Percentiles rank a stretch among this genome's conserved stretches.
Evolutionary conservation across 1,140 invertebrate species (phyloP).

Genomic region (Adoxophyes honmai): DNA sequence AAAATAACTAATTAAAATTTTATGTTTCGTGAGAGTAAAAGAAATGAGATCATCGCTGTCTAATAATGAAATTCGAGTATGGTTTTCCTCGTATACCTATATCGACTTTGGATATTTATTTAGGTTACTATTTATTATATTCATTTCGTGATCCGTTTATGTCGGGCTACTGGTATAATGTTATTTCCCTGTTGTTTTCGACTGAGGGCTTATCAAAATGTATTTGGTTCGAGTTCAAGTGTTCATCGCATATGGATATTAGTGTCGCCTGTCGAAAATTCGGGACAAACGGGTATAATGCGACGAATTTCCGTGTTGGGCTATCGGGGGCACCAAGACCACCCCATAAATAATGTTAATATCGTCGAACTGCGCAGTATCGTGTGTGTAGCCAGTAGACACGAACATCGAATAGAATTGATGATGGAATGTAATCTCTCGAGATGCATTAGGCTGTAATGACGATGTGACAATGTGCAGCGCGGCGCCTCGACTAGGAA

Average conservation of each 20-base stretch:
- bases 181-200: conserved; percentile 13
- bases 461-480: not conserved
- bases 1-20: too few relatives aligned
- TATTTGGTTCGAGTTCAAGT: conserved; percentile 64
- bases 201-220: conserved; percentile 46
- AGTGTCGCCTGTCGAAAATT: conserved; percentile 33
- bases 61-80: too few relatives aligned
- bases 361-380: not conserved
- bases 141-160: not conserved
- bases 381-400: not conserved
- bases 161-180: not conserved
- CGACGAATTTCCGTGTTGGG: conserved; percentile 18
- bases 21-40: too few relatives aligned
- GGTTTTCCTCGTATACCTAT: too few relatives aligned
- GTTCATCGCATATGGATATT: conserved; percentile 39
- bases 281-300: conserved; percentile 38
- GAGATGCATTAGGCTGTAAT: not conserved
- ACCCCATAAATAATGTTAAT: conserved; percentile 11
- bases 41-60: too few relatives aligned
- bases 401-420: not conserved
- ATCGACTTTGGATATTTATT: too few relatives aligned
- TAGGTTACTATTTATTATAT: too few relatives aligned
- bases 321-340: conserved; percentile 22
- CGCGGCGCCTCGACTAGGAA: conserved; percentile 44
- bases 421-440: not conserved